Percentiles rank a stretch among this genome's conserved stretches.
These are phyloP conservation scores for Porphyrio hochstetteri DNA, from an alignment of 2,113 vertebrate species.

Conservation along the genomic window DNA sequence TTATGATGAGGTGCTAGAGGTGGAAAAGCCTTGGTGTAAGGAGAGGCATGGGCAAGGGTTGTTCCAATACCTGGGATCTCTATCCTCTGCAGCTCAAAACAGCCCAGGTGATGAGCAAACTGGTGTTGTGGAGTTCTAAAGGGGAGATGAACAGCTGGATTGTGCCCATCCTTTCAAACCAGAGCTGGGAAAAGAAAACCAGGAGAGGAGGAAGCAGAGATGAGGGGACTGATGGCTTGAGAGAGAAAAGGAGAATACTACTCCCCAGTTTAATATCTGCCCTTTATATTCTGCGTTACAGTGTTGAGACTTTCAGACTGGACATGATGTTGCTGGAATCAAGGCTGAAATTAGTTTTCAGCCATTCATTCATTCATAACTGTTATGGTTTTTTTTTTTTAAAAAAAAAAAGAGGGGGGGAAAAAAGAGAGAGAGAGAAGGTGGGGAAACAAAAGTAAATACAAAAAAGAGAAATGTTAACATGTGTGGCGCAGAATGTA, in stretches of 20 bases:
- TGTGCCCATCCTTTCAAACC: not conserved
- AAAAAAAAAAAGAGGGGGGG: not conserved
- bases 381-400: not conserved
- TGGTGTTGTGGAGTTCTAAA: not conserved
- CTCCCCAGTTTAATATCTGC: not conserved
- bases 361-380: slow-evolving; percentile 70
- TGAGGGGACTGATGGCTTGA: not conserved
- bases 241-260: not conserved
- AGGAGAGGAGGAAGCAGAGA: not conserved
- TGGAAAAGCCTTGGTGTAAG: not conserved
- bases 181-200: not conserved
- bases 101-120: not conserved
- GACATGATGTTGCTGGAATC: slow-evolving; percentile 38
- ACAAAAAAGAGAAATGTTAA: slow-evolving; percentile 76
- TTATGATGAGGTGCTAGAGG: not conserved
- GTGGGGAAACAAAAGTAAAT: slow-evolving; percentile 70
- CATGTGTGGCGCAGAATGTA: slow-evolving; percentile 59
- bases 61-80: not conserved
- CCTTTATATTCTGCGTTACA: slow-evolving; percentile 18
- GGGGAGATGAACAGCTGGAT: not conserved
- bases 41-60: fast-evolving
- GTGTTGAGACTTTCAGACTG: slow-evolving; percentile 22
- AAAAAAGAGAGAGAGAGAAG: slow-evolving; percentile 37
- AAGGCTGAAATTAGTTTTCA: slow-evolving; percentile 68
- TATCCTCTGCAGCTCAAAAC: not conserved